Percentiles rank a stretch among this genome's conserved stretches.
phyloP scores from a whole-genome alignment of 2,113 vertebrate species.

The Nesoenas mayeri region DNA sequence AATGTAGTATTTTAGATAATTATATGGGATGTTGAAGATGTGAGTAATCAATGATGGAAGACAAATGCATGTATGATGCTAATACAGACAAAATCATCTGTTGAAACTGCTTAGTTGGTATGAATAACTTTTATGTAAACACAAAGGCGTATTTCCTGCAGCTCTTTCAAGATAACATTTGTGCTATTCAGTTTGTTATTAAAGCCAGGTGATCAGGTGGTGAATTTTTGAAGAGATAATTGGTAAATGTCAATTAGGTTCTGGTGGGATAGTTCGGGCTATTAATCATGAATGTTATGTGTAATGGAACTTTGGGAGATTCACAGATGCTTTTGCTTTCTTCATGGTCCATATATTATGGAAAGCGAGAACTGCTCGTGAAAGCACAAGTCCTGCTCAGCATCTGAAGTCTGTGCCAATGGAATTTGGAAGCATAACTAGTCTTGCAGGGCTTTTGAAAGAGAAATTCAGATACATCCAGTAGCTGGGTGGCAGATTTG shows the following conservation, averaged over 20 bases:
- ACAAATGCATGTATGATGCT: background rate
- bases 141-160: background rate
- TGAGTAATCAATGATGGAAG: background rate
- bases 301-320: background rate
- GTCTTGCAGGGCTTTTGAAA: background rate
- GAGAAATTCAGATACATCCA: background rate
- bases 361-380: background rate
- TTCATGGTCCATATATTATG: background rate
- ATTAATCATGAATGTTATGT: background rate
- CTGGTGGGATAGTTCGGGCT: background rate
- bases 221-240: background rate
- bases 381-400: background rate
- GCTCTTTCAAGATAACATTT: background rate
- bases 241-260: background rate
- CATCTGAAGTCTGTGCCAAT: background rate
- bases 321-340: background rate
- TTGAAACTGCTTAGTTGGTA: background rate
- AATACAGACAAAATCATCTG: background rate
- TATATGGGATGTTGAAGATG: background rate
- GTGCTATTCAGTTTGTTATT: background rate
- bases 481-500: background rate
- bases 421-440: background rate
- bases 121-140: background rate
- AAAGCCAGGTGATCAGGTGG: background rate
- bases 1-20: background rate